phyloP scores from a whole-genome alignment of 2,888 invertebrate genomes.

The Athrips mouffetella region DNA sequence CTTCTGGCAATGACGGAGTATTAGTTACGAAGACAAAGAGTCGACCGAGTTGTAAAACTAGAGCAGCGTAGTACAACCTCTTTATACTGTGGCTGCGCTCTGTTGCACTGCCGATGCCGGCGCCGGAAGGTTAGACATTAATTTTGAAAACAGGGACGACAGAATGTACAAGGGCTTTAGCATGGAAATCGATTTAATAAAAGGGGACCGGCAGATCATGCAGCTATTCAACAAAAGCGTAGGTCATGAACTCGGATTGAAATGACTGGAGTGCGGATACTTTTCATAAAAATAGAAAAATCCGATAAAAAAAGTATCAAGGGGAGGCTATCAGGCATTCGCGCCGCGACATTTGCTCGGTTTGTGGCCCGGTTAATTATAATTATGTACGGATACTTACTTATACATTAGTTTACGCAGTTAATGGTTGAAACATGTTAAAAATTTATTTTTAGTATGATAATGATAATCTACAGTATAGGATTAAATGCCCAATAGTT shows the following conservation, averaged over 20 bases:
- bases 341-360: conserved; percentile 67
- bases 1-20: neutral
- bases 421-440: conserved; percentile 77
- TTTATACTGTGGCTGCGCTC: conserved; percentile 26
- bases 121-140: conserved; percentile 14
- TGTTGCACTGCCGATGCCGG: conserved; percentile 43
- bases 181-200: conserved; percentile 20
- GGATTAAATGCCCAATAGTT: conserved; percentile 80
- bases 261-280: conserved; percentile 61
- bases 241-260: conserved; percentile 68
- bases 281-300: conserved; percentile 49
- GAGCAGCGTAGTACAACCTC: neutral
- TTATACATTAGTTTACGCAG: conserved; percentile 73
- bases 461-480: conserved; percentile 76
- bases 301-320: conserved; percentile 49
- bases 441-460: conserved; percentile 76
- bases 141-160: conserved; percentile 13
- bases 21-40: neutral
- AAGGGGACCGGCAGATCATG: conserved; percentile 55
- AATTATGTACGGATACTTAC: conserved; percentile 62
- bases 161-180: conserved; percentile 16
- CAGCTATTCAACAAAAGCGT: conserved; percentile 65
- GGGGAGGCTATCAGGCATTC: conserved; percentile 78
- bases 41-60: neutral
- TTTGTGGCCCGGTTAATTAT: conserved; percentile 68